phyloP scores from a whole-genome alignment of 2,113 vertebrate genomes.

The Amphiprion ocellaris region DNA sequence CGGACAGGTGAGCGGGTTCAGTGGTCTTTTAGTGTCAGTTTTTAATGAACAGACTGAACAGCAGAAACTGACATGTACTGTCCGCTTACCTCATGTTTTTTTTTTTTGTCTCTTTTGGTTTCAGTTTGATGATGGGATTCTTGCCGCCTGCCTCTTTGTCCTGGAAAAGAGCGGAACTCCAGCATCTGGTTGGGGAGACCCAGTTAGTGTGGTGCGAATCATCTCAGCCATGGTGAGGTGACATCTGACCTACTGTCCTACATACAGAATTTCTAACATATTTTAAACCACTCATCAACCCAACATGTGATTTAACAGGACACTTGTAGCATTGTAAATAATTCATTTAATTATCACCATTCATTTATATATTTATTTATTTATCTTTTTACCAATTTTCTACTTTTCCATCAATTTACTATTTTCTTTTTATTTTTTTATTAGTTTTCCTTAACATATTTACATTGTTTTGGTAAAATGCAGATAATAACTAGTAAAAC shows the following conservation, averaged over 20 bases:
- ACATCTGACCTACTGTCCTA: background rate
- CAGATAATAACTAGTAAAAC: too few relatives aligned
- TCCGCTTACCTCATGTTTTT: background rate
- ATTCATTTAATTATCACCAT: too few relatives aligned
- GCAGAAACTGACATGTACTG: background rate
- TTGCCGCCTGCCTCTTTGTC: slow-evolving; percentile 87
- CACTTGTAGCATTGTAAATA: too few relatives aligned
- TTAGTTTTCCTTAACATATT: too few relatives aligned
- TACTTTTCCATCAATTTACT: too few relatives aligned
- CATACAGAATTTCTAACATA: background rate
- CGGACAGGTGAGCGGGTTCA: slow-evolving; percentile 85
- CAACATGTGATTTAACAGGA: background rate
- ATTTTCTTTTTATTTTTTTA: too few relatives aligned
- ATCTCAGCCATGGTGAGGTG: slow-evolving; percentile 90
- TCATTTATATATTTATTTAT: too few relatives aligned
- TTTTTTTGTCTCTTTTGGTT: slow-evolving; percentile 28
- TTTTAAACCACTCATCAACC: too few relatives aligned
- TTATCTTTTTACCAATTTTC: too few relatives aligned
- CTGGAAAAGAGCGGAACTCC: slow-evolving; percentile 88
- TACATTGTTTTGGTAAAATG: too few relatives aligned
- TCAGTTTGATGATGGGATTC: slow-evolving; percentile 88
- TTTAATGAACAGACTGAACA: background rate
- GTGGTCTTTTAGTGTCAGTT: background rate
- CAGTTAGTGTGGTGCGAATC: slow-evolving; percentile 88
- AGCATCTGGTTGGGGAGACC: slow-evolving; percentile 85